Evolutionary conservation across 37 sponge, comb jelly and placozoan genomes (phyloP).

Genomic region (Chondrilla cf. caribensis): DNA sequence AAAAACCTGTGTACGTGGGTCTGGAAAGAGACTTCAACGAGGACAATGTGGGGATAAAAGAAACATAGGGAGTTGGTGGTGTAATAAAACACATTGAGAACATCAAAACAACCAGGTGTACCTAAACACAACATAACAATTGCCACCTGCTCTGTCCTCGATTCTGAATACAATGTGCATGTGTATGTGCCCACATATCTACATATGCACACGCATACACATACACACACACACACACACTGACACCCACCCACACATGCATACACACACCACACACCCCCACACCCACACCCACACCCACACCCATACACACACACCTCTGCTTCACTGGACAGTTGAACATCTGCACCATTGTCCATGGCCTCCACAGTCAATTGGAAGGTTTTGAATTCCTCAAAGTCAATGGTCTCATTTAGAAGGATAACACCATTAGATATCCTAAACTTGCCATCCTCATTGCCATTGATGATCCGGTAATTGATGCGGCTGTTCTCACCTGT

Average conservation of each 20-base stretch:
- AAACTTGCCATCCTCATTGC: not conserved
- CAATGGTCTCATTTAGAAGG: not conserved
- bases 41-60: too few relatives aligned
- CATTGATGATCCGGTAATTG: not conserved
- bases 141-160: too few relatives aligned
- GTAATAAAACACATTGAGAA: too few relatives aligned
- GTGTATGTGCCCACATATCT: too few relatives aligned
- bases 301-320: slow-evolving; percentile 19
- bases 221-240: not conserved
- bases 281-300: slow-evolving; percentile 18
- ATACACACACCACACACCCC: not conserved
- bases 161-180: too few relatives aligned
- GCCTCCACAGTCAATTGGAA: slow-evolving; percentile 15
- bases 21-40: too few relatives aligned
- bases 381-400: slow-evolving; percentile 1
- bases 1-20: too few relatives aligned
- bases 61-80: too few relatives aligned
- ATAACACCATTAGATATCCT: not conserved
- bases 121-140: too few relatives aligned
- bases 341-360: not conserved
- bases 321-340: not conserved
- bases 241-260: not conserved
- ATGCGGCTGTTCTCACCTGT: not conserved
- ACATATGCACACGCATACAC: not conserved
- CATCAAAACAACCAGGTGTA: too few relatives aligned